Percentiles rank a stretch among this genome's conserved stretches.
Evolutionary conservation across 2,113 vertebrate species (phyloP).

Genomic region (Mionectes macconnelli): DNA sequence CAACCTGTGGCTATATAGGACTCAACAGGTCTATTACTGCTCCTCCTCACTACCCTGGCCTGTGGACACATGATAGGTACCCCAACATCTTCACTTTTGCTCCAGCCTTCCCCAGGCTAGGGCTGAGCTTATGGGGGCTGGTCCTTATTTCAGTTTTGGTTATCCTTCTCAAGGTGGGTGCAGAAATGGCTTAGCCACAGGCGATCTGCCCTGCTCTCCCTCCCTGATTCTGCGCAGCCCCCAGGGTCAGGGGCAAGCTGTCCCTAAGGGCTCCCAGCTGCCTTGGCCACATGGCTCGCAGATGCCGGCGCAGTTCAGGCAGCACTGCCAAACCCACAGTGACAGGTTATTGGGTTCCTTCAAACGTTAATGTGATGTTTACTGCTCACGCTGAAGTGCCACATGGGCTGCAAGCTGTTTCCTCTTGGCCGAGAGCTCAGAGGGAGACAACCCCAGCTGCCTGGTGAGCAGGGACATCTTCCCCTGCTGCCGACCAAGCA

Average conservation of each 20-base stretch:
- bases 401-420: constrained; percentile 67
- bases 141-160: background rate
- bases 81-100: background rate
- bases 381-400: background rate
- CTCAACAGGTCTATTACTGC: fast-evolving
- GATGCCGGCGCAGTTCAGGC: background rate
- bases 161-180: background rate
- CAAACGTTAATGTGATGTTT: background rate
- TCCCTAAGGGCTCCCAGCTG: background rate
- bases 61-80: fast-evolving
- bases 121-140: background rate
- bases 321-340: background rate
- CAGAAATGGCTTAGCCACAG: fast-evolving
- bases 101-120: background rate
- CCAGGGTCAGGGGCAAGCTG: background rate
- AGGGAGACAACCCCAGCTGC: background rate
- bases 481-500: fast-evolving
- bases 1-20: background rate
- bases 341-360: constrained; percentile 25
- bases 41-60: background rate
- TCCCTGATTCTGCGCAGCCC: fast-evolving
- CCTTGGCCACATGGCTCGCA: fast-evolving
- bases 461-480: background rate
- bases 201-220: fast-evolving
- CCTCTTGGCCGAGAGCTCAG: background rate